Evolutionary conservation across 2,113 vertebrate species (phyloP).

Genomic region (Gila orcuttii): DNA sequence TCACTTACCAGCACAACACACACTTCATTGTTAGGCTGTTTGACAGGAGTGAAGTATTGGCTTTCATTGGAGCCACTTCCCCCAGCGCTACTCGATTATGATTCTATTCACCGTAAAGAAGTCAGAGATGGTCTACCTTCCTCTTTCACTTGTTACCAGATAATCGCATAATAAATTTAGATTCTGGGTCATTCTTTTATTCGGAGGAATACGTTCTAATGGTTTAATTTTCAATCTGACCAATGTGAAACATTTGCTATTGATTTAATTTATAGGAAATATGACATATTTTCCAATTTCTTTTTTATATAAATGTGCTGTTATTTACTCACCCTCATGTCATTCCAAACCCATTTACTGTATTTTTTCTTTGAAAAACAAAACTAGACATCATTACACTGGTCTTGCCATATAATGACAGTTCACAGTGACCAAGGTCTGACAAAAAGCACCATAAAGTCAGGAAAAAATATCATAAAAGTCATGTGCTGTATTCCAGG

Average conservation of each 20-base stretch:
- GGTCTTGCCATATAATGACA: background rate
- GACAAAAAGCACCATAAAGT: background rate
- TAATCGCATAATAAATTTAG: constrained; percentile 5
- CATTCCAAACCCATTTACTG: background rate
- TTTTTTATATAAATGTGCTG: background rate
- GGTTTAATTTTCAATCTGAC: background rate
- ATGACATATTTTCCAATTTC: background rate
- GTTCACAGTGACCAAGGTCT: background rate
- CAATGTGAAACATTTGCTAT: background rate
- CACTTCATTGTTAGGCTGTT: constrained; percentile 31
- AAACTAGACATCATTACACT: background rate
- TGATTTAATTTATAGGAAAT: background rate
- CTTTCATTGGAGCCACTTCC: constrained; percentile 19
- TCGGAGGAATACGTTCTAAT: background rate
- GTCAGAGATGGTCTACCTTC: background rate
- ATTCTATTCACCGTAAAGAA: constrained; percentile 33
- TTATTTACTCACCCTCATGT: background rate
- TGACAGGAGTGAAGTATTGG: constrained; percentile 33
- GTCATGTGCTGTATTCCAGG: background rate
- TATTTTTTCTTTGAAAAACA: background rate
- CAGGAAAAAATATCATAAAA: background rate
- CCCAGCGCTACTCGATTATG: constrained; percentile 9
- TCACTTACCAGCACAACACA: constrained; percentile 26
- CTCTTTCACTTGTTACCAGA: background rate
- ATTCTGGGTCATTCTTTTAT: background rate